phyloP scores from a whole-genome alignment of 2,113 vertebrate genomes.

The Sinocyclocheilus rhinocerous region DNA sequence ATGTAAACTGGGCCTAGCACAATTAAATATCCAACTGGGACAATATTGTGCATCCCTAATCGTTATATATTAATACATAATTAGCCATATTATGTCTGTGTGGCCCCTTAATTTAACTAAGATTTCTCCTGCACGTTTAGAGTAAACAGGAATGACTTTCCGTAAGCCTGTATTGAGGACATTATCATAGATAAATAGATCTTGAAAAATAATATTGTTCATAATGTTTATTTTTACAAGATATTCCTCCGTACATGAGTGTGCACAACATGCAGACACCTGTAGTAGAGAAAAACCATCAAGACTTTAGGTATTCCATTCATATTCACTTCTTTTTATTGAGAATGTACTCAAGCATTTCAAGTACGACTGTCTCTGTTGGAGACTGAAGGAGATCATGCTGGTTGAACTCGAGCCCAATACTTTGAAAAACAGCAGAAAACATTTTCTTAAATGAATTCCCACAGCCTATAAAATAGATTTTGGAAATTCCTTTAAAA shows the following conservation, averaged over 20 bases:
- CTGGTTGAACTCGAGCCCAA: conserved; percentile 21
- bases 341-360: conserved; percentile 17
- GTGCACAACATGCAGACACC: background rate
- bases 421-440: conserved; percentile 14
- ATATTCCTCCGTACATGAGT: no score
- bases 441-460: conserved; percentile 1
- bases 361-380: background rate
- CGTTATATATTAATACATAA: no score
- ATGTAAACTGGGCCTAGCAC: no score
- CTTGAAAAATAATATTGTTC: background rate
- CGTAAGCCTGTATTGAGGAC: background rate
- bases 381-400: background rate
- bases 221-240: background rate
- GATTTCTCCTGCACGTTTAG: background rate
- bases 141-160: background rate
- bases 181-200: background rate
- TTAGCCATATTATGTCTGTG: no score
- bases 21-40: no score
- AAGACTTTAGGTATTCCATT: background rate
- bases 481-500: conserved; percentile 10
- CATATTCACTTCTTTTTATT: background rate
- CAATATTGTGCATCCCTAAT: no score
- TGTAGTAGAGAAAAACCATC: background rate
- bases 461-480: conserved; percentile 1
- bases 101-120: no score